Percentiles rank a stretch among this genome's conserved stretches.
phyloP scores from a whole-genome alignment of 1,140 invertebrate species.

The Sycophaga agraensis region DNA sequence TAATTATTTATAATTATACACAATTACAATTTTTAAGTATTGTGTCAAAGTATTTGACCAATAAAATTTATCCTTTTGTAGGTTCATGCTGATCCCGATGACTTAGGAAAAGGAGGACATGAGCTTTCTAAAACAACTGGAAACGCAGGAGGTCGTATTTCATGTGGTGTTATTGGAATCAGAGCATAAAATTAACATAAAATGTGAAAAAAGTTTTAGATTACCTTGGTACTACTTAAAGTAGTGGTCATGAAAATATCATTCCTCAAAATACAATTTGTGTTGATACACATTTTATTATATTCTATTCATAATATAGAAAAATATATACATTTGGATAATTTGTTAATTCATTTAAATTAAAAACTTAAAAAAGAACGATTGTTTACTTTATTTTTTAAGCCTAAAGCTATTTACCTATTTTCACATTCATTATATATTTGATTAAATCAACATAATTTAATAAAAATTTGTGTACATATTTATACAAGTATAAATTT shows the following conservation, averaged over 20 bases:
- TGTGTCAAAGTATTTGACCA: constrained; percentile 5
- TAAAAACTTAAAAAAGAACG: constrained; percentile 2
- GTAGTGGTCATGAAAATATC: constrained; percentile 15
- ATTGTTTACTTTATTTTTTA: background rate
- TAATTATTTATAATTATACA: constrained; percentile 19
- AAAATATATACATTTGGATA: background rate
- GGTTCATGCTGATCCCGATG: constrained; percentile 91
- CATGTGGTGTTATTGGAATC: constrained; percentile 96
- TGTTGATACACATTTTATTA: background rate
- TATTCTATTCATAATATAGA: background rate
- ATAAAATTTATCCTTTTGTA: constrained; percentile 35
- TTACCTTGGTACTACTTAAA: constrained; percentile 2
- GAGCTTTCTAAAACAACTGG: constrained; percentile 94
- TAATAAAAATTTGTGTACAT: constrained; percentile 2
- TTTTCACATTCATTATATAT: background rate
- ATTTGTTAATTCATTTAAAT: constrained; percentile 5
- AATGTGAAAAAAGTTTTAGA: constrained; percentile 11
- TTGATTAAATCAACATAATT: background rate
- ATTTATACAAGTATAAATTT: background rate
- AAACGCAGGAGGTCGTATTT: constrained; percentile 93
- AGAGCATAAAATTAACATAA: constrained; percentile 47
- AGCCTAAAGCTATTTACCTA: too few relatives aligned
- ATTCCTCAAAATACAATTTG: constrained; percentile 10
- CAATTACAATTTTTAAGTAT: background rate
- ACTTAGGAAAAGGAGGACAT: constrained; percentile 90